phyloP scores from a whole-genome alignment of 2,113 vertebrate genomes.

The Callithrix jacchus region DNA sequence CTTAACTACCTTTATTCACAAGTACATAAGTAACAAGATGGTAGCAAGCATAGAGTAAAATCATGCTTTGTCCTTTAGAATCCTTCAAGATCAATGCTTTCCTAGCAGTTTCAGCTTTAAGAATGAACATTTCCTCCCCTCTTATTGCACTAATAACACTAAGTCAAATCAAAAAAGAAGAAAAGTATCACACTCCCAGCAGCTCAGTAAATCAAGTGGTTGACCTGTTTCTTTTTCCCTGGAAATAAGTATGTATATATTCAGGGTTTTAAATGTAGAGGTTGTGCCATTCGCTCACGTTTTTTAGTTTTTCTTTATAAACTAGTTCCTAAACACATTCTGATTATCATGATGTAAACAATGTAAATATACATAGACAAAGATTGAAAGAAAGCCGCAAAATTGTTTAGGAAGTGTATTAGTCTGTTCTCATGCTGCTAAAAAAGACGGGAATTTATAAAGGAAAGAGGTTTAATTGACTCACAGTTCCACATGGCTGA shows the following conservation, averaged over 20 bases:
- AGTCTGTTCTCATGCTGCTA: too few species aligned
- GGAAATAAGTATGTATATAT: not conserved
- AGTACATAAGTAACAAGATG: not conserved
- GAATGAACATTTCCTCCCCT: not conserved
- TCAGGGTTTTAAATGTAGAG: not conserved
- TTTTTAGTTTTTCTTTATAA: not conserved
- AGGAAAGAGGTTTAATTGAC: too few species aligned
- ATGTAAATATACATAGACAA: not conserved
- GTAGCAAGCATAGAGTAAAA: not conserved
- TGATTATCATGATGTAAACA: not conserved
- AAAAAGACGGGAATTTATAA: too few species aligned
- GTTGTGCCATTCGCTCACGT: not conserved
- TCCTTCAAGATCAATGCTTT: constrained; percentile 13
- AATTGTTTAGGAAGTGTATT: not conserved
- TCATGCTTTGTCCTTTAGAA: constrained; percentile 4
- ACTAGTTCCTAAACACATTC: not conserved
- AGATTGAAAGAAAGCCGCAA: not conserved
- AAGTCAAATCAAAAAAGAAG: not conserved
- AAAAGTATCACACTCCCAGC: not conserved
- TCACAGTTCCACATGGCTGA: too few species aligned
- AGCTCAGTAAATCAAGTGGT: not conserved
- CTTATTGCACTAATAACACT: not conserved
- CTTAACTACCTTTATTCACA: constrained; percentile 4
- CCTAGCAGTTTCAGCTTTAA: not conserved
- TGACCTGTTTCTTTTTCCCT: not conserved